These are phyloP conservation scores for Synergus gifuensis DNA, from an alignment of 2,888 invertebrate genomes.

Conservation along the genomic window DNA sequence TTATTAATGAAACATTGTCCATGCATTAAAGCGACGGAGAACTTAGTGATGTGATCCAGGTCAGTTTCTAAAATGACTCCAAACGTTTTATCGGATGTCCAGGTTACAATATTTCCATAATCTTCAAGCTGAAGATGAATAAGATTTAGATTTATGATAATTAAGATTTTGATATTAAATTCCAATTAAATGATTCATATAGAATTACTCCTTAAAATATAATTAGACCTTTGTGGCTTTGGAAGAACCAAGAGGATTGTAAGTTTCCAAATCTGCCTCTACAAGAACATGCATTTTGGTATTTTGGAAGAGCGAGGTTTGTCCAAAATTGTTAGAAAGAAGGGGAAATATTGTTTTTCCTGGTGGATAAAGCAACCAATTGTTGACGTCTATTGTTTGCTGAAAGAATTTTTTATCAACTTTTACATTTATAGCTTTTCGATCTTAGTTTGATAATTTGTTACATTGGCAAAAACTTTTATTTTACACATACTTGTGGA, in stretches of 20 bases:
- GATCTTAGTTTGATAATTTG: slow-evolving; percentile 28
- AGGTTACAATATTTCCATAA: slow-evolving; percentile 88
- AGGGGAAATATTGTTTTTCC: slow-evolving; percentile 76
- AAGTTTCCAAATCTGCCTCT: slow-evolving; percentile 73
- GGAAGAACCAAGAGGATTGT: slow-evolving; percentile 65
- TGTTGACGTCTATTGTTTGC: slow-evolving; percentile 78
- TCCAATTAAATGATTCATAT: no score
- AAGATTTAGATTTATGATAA: slow-evolving; percentile 57
- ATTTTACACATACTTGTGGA: slow-evolving; percentile 79
- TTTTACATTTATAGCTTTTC: slow-evolving; percentile 13
- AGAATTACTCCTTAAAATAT: background rate
- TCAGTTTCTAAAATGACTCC: slow-evolving; percentile 88
- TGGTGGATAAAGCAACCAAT: slow-evolving; percentile 76
- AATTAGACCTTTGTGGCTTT: slow-evolving; percentile 70
- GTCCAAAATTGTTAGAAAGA: slow-evolving; percentile 66
- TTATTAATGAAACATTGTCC: slow-evolving; percentile 88
- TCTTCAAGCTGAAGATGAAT: slow-evolving; percentile 83
- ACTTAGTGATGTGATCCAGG: slow-evolving; percentile 85
- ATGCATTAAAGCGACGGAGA: slow-evolving; percentile 86
- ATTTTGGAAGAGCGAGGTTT: slow-evolving; percentile 62
- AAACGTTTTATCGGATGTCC: slow-evolving; percentile 88
- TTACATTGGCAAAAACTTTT: slow-evolving; percentile 4
- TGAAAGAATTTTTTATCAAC: slow-evolving; percentile 53
- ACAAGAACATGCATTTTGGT: slow-evolving; percentile 73
- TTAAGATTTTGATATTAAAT: no score